Evolutionary conservation across 2,888 invertebrate species (phyloP).

Genomic region (Pinctada fucata): DNA sequence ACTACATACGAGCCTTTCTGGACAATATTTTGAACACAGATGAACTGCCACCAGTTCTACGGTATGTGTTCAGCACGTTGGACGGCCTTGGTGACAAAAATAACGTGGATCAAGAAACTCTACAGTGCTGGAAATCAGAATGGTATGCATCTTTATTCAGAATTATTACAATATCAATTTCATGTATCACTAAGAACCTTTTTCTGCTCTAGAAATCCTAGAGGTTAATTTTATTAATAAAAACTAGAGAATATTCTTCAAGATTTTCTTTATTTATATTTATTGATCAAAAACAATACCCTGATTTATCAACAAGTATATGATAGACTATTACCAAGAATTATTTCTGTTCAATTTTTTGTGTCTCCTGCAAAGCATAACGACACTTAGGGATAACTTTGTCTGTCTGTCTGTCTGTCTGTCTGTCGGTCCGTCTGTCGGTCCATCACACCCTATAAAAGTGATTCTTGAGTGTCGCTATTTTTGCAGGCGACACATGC

Average conservation of each 20-base stretch:
- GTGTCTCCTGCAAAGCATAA: not conserved
- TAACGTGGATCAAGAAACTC: slow-evolving; percentile 47
- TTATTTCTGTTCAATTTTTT: not conserved
- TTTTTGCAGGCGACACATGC: too few species aligned
- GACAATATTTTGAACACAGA: slow-evolving; percentile 43
- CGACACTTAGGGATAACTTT: not conserved
- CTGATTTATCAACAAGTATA: too few species aligned
- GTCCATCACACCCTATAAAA: too few species aligned
- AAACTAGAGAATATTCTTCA: too few species aligned
- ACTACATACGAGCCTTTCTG: slow-evolving; percentile 50
- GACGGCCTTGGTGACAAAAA: slow-evolving; percentile 47
- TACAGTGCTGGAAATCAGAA: slow-evolving; percentile 57
- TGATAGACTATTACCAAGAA: too few species aligned
- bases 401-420: slow-evolving; percentile 2
- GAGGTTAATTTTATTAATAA: too few species aligned
- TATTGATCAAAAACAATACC: too few species aligned
- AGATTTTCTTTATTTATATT: too few species aligned
- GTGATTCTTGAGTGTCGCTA: too few species aligned
- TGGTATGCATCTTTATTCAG: slow-evolving; percentile 37
- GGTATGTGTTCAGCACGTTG: slow-evolving; percentile 45
- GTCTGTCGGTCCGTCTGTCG: not conserved
- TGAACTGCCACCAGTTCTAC: slow-evolving; percentile 43
- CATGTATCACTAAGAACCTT: too few species aligned
- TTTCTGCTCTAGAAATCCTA: too few species aligned
- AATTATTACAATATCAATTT: too few species aligned